Evolutionary conservation across 2,888 invertebrate species (phyloP), one percentile per base, ranked within the genome.

Genomic region (Nebria brevicollis): DNA sequence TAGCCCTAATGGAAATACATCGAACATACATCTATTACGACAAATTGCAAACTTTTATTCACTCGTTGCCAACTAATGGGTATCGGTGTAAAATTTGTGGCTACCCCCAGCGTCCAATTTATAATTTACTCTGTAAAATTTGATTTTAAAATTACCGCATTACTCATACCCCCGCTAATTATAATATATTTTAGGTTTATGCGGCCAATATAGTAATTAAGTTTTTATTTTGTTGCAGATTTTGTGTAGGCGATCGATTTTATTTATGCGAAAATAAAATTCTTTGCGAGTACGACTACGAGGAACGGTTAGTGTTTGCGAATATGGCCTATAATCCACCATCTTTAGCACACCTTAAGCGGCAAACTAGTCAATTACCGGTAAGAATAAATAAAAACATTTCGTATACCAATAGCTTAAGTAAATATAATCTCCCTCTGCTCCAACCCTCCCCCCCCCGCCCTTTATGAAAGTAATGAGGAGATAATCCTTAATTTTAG

Each of bases 241-340:
- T 98, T 91, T 98, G 98, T 90, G 98, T 98, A 70, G 98, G 98
- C 54, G 98, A 98, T 89, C 94, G 97, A 84, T 98, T 98, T 90
- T 98, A 98, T 90, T 91, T 98, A 86, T 97, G 97, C 90, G 98
- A 98, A 90, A 98, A 98, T 91, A 97, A 98, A 91, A 98, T 98
- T 85, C 93, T 98, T 77, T 98, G 98, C 90, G 98, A 98, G 90
- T 98, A 98, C 88, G 98, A 98, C 89, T 98, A 98, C 88, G 98
- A 98, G 88, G 98, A 98, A 90, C 92, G 98, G 85, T 91, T 97
- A 89, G 96, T 98, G 84, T 98, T 98, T 88, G 97, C 98, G 83
- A 97, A 96, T 88, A 96, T 98, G 96, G 95, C 96, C 73, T 95
- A 96, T 91, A 96, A 96, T 88, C 96, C 97, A 82, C 94, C 92